Percentiles rank a stretch among this genome's conserved stretches.
phyloP scores from a whole-genome alignment of 2,888 invertebrate genomes.

The Pheosia tremula region DNA sequence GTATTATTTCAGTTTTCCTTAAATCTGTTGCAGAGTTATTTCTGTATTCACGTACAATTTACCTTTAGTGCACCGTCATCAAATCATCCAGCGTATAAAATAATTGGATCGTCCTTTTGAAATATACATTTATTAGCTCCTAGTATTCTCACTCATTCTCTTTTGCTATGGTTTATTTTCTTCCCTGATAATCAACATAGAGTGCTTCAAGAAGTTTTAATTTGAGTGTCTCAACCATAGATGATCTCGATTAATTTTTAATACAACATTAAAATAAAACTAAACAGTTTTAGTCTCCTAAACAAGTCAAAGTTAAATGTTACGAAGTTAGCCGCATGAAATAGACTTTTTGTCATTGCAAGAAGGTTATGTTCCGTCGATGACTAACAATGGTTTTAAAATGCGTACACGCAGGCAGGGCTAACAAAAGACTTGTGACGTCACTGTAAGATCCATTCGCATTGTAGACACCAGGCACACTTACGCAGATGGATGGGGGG shows the following conservation, averaged over 20 bases:
- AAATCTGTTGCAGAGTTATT: neutral
- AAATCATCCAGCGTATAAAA: too few species aligned
- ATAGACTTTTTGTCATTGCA: constrained; percentile 22
- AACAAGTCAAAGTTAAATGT: constrained; percentile 12
- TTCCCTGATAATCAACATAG: too few species aligned
- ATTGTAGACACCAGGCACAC: constrained; percentile 35
- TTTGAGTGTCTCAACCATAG: too few species aligned
- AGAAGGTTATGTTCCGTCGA: constrained; percentile 22
- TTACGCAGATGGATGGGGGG: constrained; percentile 12
- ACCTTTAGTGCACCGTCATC: too few species aligned
- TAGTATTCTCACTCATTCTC: too few species aligned
- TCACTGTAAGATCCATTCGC: constrained; percentile 7
- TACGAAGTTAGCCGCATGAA: constrained; percentile 24
- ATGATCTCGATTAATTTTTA: too few species aligned
- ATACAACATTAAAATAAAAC: too few species aligned
- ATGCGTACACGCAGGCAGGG: constrained; percentile 29
- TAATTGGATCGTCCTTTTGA: too few species aligned
- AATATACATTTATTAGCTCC: too few species aligned
- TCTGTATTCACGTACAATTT: too few species aligned
- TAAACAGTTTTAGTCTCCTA: neutral
- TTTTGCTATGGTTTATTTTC: too few species aligned
- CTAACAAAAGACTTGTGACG: neutral
- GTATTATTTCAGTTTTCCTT: constrained; percentile 24
- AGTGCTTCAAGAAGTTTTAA: too few species aligned
- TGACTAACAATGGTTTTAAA: constrained; percentile 34